phyloP scores from a whole-genome alignment of 2,113 vertebrate genomes.

The Pelusios castaneus region DNA sequence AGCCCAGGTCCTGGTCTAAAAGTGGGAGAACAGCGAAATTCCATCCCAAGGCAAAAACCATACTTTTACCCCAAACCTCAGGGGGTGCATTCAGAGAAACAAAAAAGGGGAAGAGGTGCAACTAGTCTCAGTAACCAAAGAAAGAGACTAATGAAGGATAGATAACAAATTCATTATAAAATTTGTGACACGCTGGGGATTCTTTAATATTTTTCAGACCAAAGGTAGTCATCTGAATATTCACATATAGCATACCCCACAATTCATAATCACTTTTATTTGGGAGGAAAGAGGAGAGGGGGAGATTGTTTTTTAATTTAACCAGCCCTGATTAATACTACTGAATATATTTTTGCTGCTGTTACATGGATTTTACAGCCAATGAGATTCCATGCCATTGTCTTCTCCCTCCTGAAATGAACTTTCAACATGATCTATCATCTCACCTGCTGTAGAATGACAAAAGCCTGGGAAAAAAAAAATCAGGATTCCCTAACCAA shows the following conservation, averaged over 20 bases:
- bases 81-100: not conserved
- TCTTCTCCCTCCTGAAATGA: not conserved
- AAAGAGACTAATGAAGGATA: not conserved
- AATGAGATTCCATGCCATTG: not conserved
- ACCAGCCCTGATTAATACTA: not conserved
- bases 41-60: not conserved
- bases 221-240: not conserved
- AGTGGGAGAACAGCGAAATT: not conserved
- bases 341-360: not conserved
- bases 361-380: not conserved
- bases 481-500: not conserved
- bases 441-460: not conserved
- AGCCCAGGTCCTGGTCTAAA: not conserved
- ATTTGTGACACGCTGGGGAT: not conserved
- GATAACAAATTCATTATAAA: not conserved
- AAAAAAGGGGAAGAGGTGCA: not conserved
- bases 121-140: not conserved
- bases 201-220: not conserved
- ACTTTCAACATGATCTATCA: not conserved
- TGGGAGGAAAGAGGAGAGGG: not conserved
- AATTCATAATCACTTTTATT: not conserved
- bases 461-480: not conserved
- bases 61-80: not conserved
- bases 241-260: not conserved
- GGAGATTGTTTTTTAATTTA: not conserved